Percentiles rank a stretch among this genome's conserved stretches.
These are phyloP conservation scores for Blastobasis adustella DNA, from an alignment of 2,888 invertebrate genomes.

Conservation along the genomic window DNA sequence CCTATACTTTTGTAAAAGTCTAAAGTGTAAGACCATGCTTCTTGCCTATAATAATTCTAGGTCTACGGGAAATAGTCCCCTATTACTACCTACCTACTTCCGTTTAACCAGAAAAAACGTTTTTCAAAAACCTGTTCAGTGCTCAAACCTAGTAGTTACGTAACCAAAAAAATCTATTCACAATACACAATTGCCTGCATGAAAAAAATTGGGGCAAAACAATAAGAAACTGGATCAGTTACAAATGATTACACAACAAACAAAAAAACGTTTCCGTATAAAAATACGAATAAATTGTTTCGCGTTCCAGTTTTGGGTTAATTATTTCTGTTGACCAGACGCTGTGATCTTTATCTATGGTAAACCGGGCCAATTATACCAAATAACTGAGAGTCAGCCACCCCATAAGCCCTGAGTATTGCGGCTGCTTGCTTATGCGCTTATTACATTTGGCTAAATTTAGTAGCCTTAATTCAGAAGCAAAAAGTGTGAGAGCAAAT, in stretches of 20 bases:
- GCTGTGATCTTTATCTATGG: constrained; percentile 33
- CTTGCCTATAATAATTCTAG: no score
- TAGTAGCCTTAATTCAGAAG: no score
- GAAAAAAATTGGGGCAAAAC: constrained; percentile 7
- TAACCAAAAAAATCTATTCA: no score
- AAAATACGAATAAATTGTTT: constrained; percentile 13
- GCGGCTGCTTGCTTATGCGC: constrained; percentile 12
- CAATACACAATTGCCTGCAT: not conserved
- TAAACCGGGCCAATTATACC: constrained; percentile 29
- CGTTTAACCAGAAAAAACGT: no score
- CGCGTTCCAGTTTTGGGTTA: constrained; percentile 9
- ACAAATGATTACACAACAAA: constrained; percentile 2
- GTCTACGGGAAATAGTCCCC: no score
- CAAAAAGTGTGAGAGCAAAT: no score
- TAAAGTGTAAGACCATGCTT: no score
- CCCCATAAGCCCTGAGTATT: constrained; percentile 28
- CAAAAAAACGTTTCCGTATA: constrained; percentile 1
- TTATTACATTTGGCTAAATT: no score
- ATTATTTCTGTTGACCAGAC: constrained; percentile 19
- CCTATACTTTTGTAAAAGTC: no score
- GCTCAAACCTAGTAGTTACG: no score
- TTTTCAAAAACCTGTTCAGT: no score
- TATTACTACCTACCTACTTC: no score
- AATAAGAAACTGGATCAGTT: constrained; percentile 3
- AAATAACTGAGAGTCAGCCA: constrained; percentile 36